Base-by-base conservation (phyloP, 2,113 vertebrate genomes). In the Leptocoma aspasia region DNA sequence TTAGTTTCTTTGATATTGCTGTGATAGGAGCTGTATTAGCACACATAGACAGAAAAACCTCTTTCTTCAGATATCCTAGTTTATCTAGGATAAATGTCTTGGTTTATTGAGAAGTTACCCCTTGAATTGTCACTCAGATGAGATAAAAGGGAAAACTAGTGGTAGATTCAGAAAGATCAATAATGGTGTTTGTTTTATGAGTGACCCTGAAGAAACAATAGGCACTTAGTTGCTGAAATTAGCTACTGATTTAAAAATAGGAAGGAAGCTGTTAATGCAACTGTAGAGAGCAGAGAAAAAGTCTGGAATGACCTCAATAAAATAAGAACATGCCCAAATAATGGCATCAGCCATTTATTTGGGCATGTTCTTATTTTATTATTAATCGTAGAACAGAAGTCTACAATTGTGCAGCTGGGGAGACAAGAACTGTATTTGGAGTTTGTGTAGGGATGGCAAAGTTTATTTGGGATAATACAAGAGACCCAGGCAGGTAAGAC, bases 191-290 rank as follows among this genome's bases (percentile, higher is more conserved):
- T 94, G 80, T 90, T 96, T 97, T 94, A 96, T 95, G 93, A 90
- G 86, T 89, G 93, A 95, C 95, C 93, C 94, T 95, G 93, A 93
- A 96, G 90, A 95, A 96, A 95, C 93, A 96, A 94, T 95, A 97
- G 92, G 93, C 88, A 86, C 86, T 94, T 94, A 95, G 94, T 90
- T 96, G 90, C 95, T 92, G 94, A 95, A 96, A 97, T 97, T 92
- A 96, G 94, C 92, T 84, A 77, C 88, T 92, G 94, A 94, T 95
- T 94, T 95, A 93, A 96, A 96, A 96, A 97, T 96, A 96, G 95
- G 93, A 93, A 95, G 88, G 90, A 90, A 96, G 82, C 92, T 92
- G 88, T 95, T 96, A 95, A 92, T 86, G 72, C 80, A 90, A 21
- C 88, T 90, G 37, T 75, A 78, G 90, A 71, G 85, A 78, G 56